Percentiles rank a stretch among this genome's conserved stretches.
Conservation (phyloP, 2,797 vertebrate species). For the Cichlasoma orientale region DNA sequence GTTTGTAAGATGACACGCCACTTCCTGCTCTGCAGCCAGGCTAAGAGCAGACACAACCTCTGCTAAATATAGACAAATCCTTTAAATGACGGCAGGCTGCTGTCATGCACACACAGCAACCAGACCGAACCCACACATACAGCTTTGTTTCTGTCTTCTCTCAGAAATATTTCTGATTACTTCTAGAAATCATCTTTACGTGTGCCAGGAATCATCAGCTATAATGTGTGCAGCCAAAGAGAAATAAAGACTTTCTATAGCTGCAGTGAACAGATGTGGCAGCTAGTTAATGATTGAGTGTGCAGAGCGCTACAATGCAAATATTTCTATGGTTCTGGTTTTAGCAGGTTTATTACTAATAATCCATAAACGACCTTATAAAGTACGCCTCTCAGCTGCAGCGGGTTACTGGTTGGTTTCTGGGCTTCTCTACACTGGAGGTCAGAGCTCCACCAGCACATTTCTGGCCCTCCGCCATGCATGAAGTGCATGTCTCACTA, state of each 20-base stretch:
- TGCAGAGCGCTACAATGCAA: rapidly evolving
- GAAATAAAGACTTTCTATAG: background rate
- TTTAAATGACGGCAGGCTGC: constrained; percentile 25
- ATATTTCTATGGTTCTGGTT: background rate
- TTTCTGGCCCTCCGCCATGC: background rate
- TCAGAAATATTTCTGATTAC: rapidly evolving
- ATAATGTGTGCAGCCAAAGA: background rate
- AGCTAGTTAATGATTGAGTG: background rate
- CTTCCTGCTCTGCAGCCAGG: constrained; percentile 32
- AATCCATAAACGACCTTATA: no score
- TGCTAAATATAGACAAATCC: constrained; percentile 65
- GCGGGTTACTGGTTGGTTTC: no score
- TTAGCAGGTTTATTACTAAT: background rate
- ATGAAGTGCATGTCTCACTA: no score
- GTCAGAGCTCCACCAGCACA: no score
- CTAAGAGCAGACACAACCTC: constrained; percentile 14
- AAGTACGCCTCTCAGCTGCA: no score
- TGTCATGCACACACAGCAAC: background rate
- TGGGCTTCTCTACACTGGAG: no score
- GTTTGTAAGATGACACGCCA: constrained; percentile 31
- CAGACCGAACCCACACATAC: background rate
- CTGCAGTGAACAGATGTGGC: background rate
- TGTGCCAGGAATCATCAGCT: background rate
- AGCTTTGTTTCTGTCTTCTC: background rate
- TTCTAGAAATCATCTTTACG: background rate